These are phyloP conservation scores for Amphiprion percula DNA, from an alignment of 2,113 vertebrate genomes.

Conservation along the genomic window DNA sequence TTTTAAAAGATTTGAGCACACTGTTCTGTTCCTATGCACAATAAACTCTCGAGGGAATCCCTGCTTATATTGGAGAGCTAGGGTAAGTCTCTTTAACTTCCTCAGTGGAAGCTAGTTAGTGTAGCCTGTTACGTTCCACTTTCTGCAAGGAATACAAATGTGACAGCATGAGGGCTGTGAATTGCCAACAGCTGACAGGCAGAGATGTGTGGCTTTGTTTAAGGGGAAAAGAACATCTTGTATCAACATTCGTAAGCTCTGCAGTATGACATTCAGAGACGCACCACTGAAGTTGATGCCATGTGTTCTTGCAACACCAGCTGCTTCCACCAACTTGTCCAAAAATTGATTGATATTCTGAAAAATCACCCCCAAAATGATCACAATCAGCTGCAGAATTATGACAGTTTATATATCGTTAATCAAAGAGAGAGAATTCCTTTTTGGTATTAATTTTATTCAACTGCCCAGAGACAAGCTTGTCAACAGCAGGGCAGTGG, in stretches of 20 bases:
- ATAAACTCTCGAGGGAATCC: background rate
- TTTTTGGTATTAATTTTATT: background rate
- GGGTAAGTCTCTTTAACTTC: background rate
- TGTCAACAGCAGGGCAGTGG: background rate
- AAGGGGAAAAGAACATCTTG: background rate
- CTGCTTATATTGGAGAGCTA: background rate
- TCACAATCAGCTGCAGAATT: background rate
- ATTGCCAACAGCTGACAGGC: background rate
- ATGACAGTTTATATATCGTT: background rate
- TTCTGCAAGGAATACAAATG: background rate
- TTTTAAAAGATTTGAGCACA: no score
- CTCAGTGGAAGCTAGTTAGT: background rate
- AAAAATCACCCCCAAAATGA: background rate
- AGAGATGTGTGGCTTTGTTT: background rate
- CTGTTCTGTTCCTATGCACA: background rate
- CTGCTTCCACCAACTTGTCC: constrained; percentile 2
- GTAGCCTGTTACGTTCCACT: background rate
- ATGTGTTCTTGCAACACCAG: background rate
- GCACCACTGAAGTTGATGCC: background rate
- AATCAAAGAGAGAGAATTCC: background rate
- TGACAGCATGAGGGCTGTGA: background rate
- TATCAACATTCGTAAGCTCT: background rate
- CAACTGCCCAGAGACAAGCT: background rate
- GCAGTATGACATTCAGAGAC: background rate
- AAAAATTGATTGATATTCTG: background rate